phyloP scores from a whole-genome alignment of 2,888 invertebrate species.

The Habroteleia sp. region DNA sequence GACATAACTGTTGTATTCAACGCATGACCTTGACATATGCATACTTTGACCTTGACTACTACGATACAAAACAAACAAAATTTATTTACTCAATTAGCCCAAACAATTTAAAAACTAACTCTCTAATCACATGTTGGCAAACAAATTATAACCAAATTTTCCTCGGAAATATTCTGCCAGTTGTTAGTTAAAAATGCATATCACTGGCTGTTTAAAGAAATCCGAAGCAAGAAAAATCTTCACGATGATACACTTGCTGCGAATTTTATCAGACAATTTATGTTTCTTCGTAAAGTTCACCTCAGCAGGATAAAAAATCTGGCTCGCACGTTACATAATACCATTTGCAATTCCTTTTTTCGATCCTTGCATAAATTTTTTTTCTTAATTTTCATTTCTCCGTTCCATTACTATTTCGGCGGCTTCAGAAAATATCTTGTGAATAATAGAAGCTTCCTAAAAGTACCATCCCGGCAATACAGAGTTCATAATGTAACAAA shows the following conservation, averaged over 20 bases:
- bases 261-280: conserved; percentile 39
- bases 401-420: conserved; percentile 56
- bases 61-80: too few relatives aligned
- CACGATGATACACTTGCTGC: conserved; percentile 22
- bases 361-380: background rate
- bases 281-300: conserved; percentile 29
- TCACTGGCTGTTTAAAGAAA: conserved; percentile 14
- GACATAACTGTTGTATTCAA: too few relatives aligned
- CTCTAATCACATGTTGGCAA: background rate
- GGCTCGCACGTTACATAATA: conserved; percentile 38
- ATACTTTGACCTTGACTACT: too few relatives aligned
- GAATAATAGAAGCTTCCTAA: conserved; percentile 54
- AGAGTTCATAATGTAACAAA: conserved; percentile 57
- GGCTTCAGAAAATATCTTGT: conserved; percentile 48
- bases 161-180: background rate
- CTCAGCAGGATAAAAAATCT: conserved; percentile 19
- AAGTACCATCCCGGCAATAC: conserved; percentile 49
- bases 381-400: conserved; percentile 44
- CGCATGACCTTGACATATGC: too few relatives aligned
- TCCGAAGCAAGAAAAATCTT: conserved; percentile 7
- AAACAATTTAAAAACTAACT: too few relatives aligned
- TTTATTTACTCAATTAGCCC: too few relatives aligned
- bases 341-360: conserved; percentile 22
- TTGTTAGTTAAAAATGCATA: conserved; percentile 36
- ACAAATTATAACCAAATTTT: conserved; percentile 21